phyloP scores from a whole-genome alignment of 2,888 invertebrate genomes.

The Cephus sareptanus region DNA sequence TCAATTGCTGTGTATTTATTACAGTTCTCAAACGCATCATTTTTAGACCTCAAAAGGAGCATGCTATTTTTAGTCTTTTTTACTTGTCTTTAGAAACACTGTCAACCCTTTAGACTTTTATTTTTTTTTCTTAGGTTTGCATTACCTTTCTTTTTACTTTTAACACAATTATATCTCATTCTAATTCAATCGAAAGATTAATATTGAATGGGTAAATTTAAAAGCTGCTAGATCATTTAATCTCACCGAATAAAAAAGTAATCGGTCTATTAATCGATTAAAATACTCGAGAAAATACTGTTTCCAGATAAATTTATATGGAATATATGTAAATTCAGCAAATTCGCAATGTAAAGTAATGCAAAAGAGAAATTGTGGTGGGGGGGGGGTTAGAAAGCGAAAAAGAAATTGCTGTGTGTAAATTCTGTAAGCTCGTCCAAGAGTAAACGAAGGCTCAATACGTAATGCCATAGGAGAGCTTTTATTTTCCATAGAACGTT shows the following conservation, averaged over 20 bases:
- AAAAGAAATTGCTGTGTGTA: not conserved
- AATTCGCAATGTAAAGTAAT: not conserved
- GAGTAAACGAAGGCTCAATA: not conserved
- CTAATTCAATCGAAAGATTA: not conserved
- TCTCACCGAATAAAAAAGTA: not conserved
- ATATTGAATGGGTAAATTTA: not conserved
- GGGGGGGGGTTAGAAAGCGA: not conserved
- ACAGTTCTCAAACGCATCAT: too few species aligned
- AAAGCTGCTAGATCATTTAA: not conserved
- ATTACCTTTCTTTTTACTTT: not conserved
- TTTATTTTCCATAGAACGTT: not conserved
- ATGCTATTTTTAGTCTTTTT: too few species aligned
- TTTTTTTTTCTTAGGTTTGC: too few species aligned
- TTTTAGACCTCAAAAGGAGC: too few species aligned
- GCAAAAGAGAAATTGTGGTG: not conserved
- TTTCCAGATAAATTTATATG: not conserved
- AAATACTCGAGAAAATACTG: not conserved
- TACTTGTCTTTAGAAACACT: too few species aligned
- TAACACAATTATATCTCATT: not conserved
- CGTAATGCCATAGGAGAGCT: not conserved
- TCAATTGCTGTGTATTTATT: too few species aligned
- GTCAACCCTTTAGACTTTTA: too few species aligned
- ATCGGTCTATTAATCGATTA: not conserved
- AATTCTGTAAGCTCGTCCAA: not conserved
- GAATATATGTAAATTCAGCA: not conserved